Conservation (phyloP, 2,888 invertebrate genomes). For the Pterostichus madidus region DNA sequence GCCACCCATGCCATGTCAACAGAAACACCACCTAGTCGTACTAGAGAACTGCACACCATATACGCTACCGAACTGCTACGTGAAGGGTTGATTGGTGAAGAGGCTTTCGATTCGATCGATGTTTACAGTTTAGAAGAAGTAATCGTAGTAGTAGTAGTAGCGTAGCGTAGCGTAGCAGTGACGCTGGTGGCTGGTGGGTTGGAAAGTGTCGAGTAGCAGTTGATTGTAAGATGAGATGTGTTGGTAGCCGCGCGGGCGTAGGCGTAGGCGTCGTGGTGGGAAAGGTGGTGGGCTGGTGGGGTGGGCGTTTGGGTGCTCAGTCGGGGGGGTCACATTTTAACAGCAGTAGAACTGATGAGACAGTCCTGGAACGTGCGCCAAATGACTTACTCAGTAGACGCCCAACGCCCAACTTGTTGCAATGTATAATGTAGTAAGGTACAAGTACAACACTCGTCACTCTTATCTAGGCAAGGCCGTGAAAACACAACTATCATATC, state of each 20-base stretch:
- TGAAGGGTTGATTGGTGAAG: constrained; percentile 49
- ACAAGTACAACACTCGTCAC: too few relatives aligned
- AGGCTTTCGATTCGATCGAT: too few relatives aligned
- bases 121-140: constrained; percentile 2
- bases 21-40: neutral
- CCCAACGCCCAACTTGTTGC: too few relatives aligned
- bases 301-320: constrained; percentile 72
- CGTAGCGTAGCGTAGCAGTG: constrained; percentile 41
- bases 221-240: constrained; percentile 3
- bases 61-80: constrained; percentile 60
- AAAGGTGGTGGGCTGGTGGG: constrained; percentile 69
- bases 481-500: too few relatives aligned
- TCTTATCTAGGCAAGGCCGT: too few relatives aligned
- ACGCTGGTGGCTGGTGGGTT: constrained; percentile 64
- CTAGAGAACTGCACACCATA: constrained; percentile 49
- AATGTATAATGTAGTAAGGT: too few relatives aligned
- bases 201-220: constrained; percentile 10
- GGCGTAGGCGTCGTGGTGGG: constrained; percentile 57
- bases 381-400: too few relatives aligned
- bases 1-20: constrained; percentile 39
- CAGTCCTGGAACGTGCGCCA: constrained; percentile 75
- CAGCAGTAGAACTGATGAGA: constrained; percentile 66
- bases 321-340: constrained; percentile 71
- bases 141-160: neutral
- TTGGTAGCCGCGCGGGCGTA: constrained; percentile 18